Evolutionary conservation across 2,113 vertebrate species (phyloP).

Genomic region (Labeo rohita): DNA sequence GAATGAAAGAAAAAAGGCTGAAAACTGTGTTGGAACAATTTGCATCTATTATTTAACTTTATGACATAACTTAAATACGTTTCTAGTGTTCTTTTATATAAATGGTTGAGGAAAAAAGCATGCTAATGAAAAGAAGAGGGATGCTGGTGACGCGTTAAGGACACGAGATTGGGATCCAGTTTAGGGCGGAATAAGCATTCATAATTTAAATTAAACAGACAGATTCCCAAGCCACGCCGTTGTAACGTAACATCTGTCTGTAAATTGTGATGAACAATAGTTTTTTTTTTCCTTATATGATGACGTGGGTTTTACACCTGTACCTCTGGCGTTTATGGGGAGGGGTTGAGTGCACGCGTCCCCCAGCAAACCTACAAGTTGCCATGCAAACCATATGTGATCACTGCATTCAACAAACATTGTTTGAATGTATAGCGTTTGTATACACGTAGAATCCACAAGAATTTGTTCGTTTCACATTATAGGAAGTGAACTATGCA

Average conservation of each 20-base stretch:
- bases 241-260: constrained; percentile 75
- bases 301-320: constrained; percentile 52
- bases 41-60: not conserved
- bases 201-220: constrained; percentile 62
- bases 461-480: not conserved
- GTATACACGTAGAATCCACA: not conserved
- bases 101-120: not conserved
- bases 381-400: not conserved
- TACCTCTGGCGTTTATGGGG: constrained; percentile 43
- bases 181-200: constrained; percentile 48
- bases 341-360: constrained; percentile 42
- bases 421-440: not conserved
- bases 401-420: not conserved
- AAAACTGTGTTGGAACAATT: not conserved
- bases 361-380: not conserved
- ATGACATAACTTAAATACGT: not conserved
- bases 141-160: constrained; percentile 61
- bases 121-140: not conserved
- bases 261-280: constrained; percentile 72
- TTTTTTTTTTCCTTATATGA: constrained; percentile 59
- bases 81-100: not conserved
- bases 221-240: constrained; percentile 80
- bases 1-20: not conserved
- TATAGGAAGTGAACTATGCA: not conserved
- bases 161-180: constrained; percentile 41